A percentile compares a stretch with the other conserved stretches of the same genome.
phyloP scores from a whole-genome alignment of 2,113 vertebrate species.

The Toxostoma redivivum region DNA sequence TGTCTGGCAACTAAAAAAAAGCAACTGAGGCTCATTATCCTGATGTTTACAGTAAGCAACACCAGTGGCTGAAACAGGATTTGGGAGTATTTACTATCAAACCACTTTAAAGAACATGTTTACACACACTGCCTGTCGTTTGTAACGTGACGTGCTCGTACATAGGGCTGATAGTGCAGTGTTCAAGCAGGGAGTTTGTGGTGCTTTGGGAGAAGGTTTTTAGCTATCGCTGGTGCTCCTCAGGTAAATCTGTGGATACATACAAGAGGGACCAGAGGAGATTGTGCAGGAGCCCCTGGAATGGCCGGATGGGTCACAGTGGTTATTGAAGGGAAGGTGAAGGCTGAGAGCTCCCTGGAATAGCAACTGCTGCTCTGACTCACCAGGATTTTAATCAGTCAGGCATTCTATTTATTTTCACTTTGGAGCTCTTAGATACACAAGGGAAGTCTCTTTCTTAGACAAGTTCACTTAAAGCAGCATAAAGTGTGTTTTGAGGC shows the following conservation, averaged over 20 bases:
- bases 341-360: conserved; percentile 28
- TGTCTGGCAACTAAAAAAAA: background rate
- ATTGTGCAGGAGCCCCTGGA: background rate
- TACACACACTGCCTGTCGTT: background rate
- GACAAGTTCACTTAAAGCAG: background rate
- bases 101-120: conserved; percentile 11
- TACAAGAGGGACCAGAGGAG: rapidly evolving
- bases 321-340: background rate
- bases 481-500: background rate
- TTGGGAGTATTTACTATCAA: conserved; percentile 44
- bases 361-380: conserved; percentile 43
- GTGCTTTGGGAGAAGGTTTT: background rate
- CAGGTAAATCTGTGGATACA: rapidly evolving
- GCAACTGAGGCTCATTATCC: background rate
- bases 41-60: conserved; percentile 36
- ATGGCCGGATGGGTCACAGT: rapidly evolving
- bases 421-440: background rate
- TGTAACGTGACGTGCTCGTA: rapidly evolving
- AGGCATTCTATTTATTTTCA: conserved; percentile 53
- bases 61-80: background rate
- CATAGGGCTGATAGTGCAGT: background rate
- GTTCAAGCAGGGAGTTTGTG: background rate
- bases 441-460: background rate
- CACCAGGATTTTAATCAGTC: conserved; percentile 44
- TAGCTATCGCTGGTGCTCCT: background rate